phyloP scores from a whole-genome alignment of 2,113 vertebrate genomes.

The Phoenicopterus ruber region DNA sequence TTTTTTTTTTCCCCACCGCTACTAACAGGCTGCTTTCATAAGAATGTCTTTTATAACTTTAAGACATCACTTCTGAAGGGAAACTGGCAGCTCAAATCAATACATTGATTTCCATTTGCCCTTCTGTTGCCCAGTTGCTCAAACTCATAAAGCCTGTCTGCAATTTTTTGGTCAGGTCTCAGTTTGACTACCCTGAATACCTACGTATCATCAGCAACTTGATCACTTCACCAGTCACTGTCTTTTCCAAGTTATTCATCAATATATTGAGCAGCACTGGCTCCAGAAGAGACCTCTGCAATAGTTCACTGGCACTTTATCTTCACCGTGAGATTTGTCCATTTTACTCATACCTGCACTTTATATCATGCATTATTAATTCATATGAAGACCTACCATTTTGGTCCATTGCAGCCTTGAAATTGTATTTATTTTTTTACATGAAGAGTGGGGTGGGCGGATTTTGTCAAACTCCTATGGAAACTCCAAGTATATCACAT shows the following conservation, averaged over 20 bases:
- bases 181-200: not conserved
- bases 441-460: accelerated
- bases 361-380: not conserved
- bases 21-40: not conserved
- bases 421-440: not conserved
- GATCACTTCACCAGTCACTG: not conserved
- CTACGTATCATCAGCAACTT: not conserved
- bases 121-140: not conserved
- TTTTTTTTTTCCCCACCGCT: not conserved
- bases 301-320: not conserved
- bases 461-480: not conserved
- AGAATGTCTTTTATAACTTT: not conserved
- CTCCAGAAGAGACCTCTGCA: not conserved
- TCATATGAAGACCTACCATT: not conserved
- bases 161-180: not conserved
- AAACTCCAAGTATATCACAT: not conserved
- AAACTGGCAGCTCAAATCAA: not conserved
- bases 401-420: not conserved
- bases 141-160: not conserved
- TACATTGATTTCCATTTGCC: not conserved
- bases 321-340: not conserved
- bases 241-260: not conserved
- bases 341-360: not conserved
- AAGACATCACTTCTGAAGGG: not conserved
- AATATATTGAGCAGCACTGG: not conserved